A percentile compares a stretch with the other conserved stretches of the same genome.
phyloP scores from a whole-genome alignment of 2,797 vertebrate genomes.

The Neosalanx taihuensis region DNA sequence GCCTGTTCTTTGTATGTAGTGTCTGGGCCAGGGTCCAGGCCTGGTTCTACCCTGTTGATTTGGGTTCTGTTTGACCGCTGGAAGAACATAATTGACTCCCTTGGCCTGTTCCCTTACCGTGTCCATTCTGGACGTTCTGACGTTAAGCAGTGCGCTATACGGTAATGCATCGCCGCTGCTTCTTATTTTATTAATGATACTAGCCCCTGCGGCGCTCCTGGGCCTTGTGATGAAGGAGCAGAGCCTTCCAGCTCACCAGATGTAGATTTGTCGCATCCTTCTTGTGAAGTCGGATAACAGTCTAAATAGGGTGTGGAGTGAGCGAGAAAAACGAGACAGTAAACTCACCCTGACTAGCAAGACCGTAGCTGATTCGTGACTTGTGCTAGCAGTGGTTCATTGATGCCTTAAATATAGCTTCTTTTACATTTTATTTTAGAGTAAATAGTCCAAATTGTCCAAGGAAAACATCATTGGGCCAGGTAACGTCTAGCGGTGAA shows the following conservation, averaged over 20 bases:
- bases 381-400: too few species aligned
- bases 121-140: constrained; percentile 1
- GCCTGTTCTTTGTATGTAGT: neutral
- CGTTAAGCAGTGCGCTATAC: neutral
- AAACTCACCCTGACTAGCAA: too few species aligned
- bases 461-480: neutral
- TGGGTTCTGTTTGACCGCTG: constrained; percentile 12
- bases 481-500: neutral
- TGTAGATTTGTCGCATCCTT: neutral
- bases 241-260: constrained; percentile 4
- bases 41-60: constrained; percentile 15
- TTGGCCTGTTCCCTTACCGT: neutral
- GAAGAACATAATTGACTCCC: constrained; percentile 12
- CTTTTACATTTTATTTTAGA: too few species aligned
- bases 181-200: neutral
- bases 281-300: neutral
- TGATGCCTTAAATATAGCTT: too few species aligned
- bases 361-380: too few species aligned
- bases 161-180: neutral
- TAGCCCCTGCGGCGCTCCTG: neutral
- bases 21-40: constrained; percentile 4
- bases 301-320: neutral
- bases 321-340: too few species aligned
- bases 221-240: neutral
- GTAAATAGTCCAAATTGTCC: neutral